These are phyloP conservation scores for Athripsodes cinereus DNA, from an alignment of 2,888 invertebrate species.

Conservation along the genomic window DNA sequence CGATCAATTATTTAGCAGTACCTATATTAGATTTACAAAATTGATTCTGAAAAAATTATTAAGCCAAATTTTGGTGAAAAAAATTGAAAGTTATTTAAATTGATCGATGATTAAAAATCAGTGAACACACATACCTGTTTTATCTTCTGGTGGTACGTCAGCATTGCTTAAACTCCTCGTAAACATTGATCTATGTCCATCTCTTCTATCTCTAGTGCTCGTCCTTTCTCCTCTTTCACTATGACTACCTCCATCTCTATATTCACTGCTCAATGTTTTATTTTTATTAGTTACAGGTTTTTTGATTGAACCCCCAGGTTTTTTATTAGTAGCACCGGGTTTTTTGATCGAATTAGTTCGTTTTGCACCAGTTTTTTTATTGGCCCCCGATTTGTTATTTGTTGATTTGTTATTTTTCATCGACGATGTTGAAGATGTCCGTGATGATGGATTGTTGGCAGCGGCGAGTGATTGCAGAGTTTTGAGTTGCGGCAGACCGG, in stretches of 20 bases:
- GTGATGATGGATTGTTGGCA: constrained; percentile 8
- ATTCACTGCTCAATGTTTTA: constrained; percentile 51
- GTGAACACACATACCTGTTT: constrained; percentile 72
- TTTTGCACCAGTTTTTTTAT: constrained; percentile 27
- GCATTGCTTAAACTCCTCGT: constrained; percentile 77
- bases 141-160: constrained; percentile 77
- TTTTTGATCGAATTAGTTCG: constrained; percentile 35
- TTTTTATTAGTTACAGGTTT: constrained; percentile 31
- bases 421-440: constrained; percentile 5
- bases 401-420: constrained; percentile 31
- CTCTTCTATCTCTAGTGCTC: constrained; percentile 48
- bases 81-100: too few relatives aligned
- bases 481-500: constrained; percentile 27
- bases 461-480: constrained; percentile 25
- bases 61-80: too few relatives aligned
- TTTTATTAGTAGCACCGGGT: constrained; percentile 31
- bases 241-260: constrained; percentile 34
- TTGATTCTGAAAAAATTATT: too few relatives aligned
- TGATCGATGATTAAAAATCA: too few relatives aligned
- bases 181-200: constrained; percentile 54
- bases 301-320: constrained; percentile 29
- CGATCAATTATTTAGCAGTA: too few relatives aligned
- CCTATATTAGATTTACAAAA: too few relatives aligned
- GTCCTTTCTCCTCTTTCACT: constrained; percentile 40
- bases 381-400: constrained; percentile 33